Base-by-base conservation (phyloP, 2,113 vertebrate genomes). In the Sylvilagus bachmani region DNA sequence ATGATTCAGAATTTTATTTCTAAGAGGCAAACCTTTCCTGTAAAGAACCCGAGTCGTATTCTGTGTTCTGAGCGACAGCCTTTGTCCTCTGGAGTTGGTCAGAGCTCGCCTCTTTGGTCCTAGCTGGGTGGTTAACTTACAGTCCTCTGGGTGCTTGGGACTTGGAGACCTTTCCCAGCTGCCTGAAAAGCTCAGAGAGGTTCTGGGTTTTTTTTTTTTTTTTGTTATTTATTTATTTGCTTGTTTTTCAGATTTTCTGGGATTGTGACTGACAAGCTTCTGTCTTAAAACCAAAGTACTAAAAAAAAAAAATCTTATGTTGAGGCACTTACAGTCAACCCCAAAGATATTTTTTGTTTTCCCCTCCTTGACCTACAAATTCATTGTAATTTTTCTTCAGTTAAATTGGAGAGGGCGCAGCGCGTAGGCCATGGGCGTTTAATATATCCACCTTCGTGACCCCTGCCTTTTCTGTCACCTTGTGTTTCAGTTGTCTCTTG, bases 1-100 rank as follows among this genome's bases (percentile, higher is more conserved):
- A 58, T 17, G n/a, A 51, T 83, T 44, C n/a, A 81, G 88, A 91
- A 44, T 61, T 51, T 64, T 70, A 89, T 64, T 84, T 36, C 13
- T 67, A 36, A 91, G n/a, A 66, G 16, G 16, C 74, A 89, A 64
- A 44, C 55, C 66, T 96, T 97, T 69, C 67, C 17, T 88, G 31
- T 67, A 83, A 88, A 71, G 29, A 83, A 67, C 84, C 84, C 5
- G 19, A 92, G 96, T 96, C 95, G 70, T 79, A 87, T 67, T 95
- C 74, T 3, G 24, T 92, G 91, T 14, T 58, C 31, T 78, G 81
- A 33, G 49, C 94, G 93, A 78, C 74, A 82, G 64, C 22, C 4
- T 3, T 8, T 44, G 11, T 70, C 83, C 17, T 80, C 87, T n/a
- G 9, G n/a, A 16, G 11, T 69, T 38, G 86, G 38, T 90, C 85